These are phyloP conservation scores for Meiosimyza platycephala DNA, from an alignment of 2,888 invertebrate species.

Conservation along the genomic window DNA sequence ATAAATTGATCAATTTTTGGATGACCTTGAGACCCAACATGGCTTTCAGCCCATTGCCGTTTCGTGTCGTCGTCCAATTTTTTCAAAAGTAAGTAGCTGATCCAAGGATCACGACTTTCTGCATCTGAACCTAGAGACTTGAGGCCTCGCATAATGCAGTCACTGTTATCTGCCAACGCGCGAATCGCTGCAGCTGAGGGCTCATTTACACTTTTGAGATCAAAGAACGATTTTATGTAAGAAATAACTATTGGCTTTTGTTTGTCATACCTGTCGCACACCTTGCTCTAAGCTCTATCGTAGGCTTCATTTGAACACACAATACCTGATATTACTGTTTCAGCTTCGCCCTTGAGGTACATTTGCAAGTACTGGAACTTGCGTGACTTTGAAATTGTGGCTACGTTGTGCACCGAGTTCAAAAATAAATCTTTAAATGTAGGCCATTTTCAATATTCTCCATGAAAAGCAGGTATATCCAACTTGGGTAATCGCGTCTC, in stretches of 20 bases:
- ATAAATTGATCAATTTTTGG: conserved; percentile 14
- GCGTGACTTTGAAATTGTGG: not conserved
- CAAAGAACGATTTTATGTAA: conserved; percentile 28
- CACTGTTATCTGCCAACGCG: too few species aligned
- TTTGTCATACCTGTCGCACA: too few species aligned
- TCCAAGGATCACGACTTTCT: conserved; percentile 20
- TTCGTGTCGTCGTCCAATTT: conserved; percentile 22
- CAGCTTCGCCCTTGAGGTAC: not conserved
- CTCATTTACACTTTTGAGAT: not conserved
- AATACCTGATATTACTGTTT: not conserved
- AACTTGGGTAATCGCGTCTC: conserved; percentile 10
- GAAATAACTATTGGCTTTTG: not conserved
- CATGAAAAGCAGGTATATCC: not conserved
- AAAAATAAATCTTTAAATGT: conserved; percentile 17
- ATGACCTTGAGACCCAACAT: conserved; percentile 11
- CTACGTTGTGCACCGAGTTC: not conserved
- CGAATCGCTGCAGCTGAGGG: too few species aligned
- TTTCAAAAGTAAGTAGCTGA: conserved; percentile 12
- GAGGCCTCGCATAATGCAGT: too few species aligned
- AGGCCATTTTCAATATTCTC: not conserved
- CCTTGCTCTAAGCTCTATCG: not conserved
- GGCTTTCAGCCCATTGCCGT: conserved; percentile 27
- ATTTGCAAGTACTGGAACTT: not conserved
- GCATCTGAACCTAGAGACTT: not conserved
- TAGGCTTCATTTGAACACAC: conserved; percentile 17